Base-by-base conservation (phyloP, 2,113 vertebrate genomes). In the Dicerorhinus sumatrensis region DNA sequence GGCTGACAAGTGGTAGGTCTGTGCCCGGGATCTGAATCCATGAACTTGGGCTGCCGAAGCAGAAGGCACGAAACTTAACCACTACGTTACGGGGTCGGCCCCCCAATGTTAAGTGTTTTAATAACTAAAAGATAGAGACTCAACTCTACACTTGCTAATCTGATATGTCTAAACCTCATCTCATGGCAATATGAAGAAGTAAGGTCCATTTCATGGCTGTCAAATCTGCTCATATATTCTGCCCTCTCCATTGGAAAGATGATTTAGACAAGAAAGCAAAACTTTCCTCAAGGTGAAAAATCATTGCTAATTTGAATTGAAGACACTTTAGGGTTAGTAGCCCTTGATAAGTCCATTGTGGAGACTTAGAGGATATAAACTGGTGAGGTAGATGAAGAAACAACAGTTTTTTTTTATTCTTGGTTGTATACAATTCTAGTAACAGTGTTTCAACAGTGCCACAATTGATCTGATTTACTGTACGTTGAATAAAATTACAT, bases 401-500 rank as follows among this genome's bases (percentile, higher is more conserved):
- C 58, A 85, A 14, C 1, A 65, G 7, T 6, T 81, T 39, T 17
- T 39, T 63, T 58, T 80, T 8, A 69, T 65, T 20, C 18, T 23
- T 82, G 12, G n/a, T 60, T 31, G 14, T 14, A 63, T 13, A 63
- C 12, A 65, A 31, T 58, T 70, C 23, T 31, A 81, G 56, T 77
- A 62, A 4, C 20, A 80, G 20, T 29, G 23, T 76, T 85, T 82
- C 17, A 62, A 27, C 12, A 73, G 36, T 39, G 70, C 63, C 29
- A 72, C 1, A 33, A 18, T 60, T 90, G 16, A 46, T 48, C 36
- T 56, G 60, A 54, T 82, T 91, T 80, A 56, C 60, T 77, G 9
- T 88, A 48, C n/a, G 27, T 80, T 91, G 63, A 23, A 54, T 79
- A 65, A 97, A 90, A 80, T 65, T 93, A 56, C 33, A 70, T 67